Evolutionary conservation across 2,113 vertebrate genomes (phyloP).

Genomic region (Barnardius zonarius): DNA sequence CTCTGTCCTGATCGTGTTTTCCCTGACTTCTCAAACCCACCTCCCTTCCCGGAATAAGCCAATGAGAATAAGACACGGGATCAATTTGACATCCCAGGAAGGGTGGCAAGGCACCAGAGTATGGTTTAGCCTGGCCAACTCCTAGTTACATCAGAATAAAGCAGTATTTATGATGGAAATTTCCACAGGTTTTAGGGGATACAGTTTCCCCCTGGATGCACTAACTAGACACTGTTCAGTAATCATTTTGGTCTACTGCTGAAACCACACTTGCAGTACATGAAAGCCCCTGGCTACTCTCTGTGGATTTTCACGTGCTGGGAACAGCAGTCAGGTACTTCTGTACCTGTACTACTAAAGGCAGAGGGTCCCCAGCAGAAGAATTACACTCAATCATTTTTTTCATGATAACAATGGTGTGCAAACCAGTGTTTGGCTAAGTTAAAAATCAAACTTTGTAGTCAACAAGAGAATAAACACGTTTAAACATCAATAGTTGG

Average conservation of each 20-base stretch:
- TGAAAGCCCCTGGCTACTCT: neutral
- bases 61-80: neutral
- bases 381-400: neutral
- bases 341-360: neutral
- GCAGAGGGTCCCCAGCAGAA: neutral
- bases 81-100: neutral
- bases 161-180: neutral
- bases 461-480: neutral
- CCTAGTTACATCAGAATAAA: neutral
- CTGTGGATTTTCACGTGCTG: accelerated
- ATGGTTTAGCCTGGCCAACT: neutral
- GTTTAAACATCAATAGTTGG: neutral
- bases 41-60: neutral
- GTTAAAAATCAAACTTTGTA: neutral
- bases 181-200: neutral
- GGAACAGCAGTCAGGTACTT: neutral
- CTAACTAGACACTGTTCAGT: neutral
- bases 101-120: neutral
- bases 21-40: neutral
- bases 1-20: neutral
- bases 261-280: neutral
- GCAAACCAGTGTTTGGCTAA: neutral
- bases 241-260: accelerated
- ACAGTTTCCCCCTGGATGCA: neutral
- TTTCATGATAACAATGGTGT: neutral